phyloP scores from a whole-genome alignment of 2,797 vertebrate genomes.

The Peromyscus attwateri region DNA sequence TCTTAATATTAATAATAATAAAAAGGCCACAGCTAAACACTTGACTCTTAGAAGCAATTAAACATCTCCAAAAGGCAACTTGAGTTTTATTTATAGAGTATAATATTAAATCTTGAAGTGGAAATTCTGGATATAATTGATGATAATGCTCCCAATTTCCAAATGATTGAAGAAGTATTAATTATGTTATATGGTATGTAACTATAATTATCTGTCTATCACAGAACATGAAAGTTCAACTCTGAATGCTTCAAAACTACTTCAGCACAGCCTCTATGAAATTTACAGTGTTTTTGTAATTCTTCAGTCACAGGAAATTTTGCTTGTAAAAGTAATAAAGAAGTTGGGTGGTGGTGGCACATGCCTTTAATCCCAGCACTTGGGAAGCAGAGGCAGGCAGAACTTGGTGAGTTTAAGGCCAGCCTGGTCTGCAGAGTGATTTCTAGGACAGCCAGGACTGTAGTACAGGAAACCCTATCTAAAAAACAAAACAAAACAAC shows the following conservation, averaged over 20 bases:
- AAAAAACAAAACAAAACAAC: background rate
- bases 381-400: background rate
- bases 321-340: background rate
- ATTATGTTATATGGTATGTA: background rate
- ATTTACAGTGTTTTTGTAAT: background rate
- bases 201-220: background rate
- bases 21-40: background rate
- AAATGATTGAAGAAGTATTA: background rate
- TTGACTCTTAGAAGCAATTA: background rate
- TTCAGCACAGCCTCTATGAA: background rate
- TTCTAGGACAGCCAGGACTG: background rate
- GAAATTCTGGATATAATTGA: background rate
- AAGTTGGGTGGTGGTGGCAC: background rate
- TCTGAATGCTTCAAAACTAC: background rate
- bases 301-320: background rate
- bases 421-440: background rate
- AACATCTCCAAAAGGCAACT: background rate
- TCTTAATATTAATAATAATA: slow-evolving; percentile 32
- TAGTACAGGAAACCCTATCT: background rate
- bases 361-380: background rate
- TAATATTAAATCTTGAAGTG: background rate
- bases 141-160: background rate
- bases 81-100: background rate
- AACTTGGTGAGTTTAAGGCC: background rate
- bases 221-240: background rate